Evolutionary conservation across 2,888 invertebrate genomes (phyloP).

Genomic region (Apomyelois bistriatella): DNA sequence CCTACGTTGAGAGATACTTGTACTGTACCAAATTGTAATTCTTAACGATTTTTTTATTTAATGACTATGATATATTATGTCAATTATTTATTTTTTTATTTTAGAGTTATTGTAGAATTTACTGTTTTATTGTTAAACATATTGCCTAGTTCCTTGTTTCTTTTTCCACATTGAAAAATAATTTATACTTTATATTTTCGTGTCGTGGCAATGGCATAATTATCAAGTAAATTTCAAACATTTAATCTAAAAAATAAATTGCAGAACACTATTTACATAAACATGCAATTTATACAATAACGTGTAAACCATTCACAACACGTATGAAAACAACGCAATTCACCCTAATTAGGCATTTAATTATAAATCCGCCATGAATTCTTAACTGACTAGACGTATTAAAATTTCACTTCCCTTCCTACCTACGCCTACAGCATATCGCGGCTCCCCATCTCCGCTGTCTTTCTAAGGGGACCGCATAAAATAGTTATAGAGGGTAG

Average conservation of each 20-base stretch:
- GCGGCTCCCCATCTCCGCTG: slow-evolving; percentile 72
- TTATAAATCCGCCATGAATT: slow-evolving; percentile 77
- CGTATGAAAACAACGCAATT: slow-evolving; percentile 57
- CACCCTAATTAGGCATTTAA: slow-evolving; percentile 73
- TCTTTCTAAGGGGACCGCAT: slow-evolving; percentile 79
- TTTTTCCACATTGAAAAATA: too few species aligned
- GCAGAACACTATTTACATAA: slow-evolving; percentile 14
- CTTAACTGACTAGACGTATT: slow-evolving; percentile 75
- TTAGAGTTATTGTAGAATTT: too few species aligned
- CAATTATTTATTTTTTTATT: too few species aligned
- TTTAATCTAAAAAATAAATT: not conserved
- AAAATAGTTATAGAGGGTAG: slow-evolving; percentile 78
- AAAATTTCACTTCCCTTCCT: slow-evolving; percentile 73
- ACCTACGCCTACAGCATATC: slow-evolving; percentile 64
- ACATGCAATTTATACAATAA: slow-evolving; percentile 30
- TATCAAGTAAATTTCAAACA: too few species aligned
- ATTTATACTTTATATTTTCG: too few species aligned
- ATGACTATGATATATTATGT: too few species aligned
- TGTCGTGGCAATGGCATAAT: too few species aligned
- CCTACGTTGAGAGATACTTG: too few species aligned
- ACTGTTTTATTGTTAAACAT: too few species aligned
- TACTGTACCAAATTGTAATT: too few species aligned
- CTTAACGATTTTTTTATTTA: too few species aligned
- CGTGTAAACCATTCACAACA: slow-evolving; percentile 50
- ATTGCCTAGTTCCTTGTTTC: too few species aligned